Evolutionary conservation across 1,140 invertebrate species (phyloP), one percentile per base, ranked within the genome.

Genomic region (Nautilus pompilius): DNA sequence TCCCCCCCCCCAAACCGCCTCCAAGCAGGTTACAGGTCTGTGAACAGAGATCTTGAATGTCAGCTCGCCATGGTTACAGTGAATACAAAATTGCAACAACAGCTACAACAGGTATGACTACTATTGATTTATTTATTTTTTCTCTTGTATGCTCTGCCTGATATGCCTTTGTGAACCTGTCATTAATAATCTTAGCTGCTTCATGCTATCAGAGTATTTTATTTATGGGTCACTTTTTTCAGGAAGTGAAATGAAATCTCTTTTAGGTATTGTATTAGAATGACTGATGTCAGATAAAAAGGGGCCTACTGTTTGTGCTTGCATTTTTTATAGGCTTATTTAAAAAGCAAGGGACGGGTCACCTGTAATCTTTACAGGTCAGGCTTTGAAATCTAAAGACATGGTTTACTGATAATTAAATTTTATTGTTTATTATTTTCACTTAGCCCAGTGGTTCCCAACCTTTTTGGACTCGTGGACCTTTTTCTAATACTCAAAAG

Each of bases 41-140:
- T 97, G 0, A 87, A 90, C 69, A 87, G 92, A 55, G 97, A 99
- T 81, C 84, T 99, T 4, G 97, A 99, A 85, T 92, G 91, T 10
- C 95, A 98, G 81, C 84, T 98, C 5, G 90, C 90, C 26, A 83
- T 99, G 28, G 85, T 96, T 6, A 99, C 96, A 0, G 84, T 84
- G 48, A 93, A 97, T 76, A 73, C 84, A 60, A 80, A 87, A 15
- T 84, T 99, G 22, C 82, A 80, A 63, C 58, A 77, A 61, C 77
- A 82, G 51, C 74, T 88, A 10, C 68, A 83, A 54, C 71, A 84
- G 72, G 83, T 85, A 65, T 59, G 63, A 59, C 29, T 32, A 36
- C 3, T 30, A 59, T 36, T 29, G 8, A 30, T 15, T 59, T 22
- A 5, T 51, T 28, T 33, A n/a, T 51, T 22, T 22, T 54, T 48